Evolutionary conservation across 2,113 vertebrate species (phyloP).

Genomic region (Chionis minor): DNA sequence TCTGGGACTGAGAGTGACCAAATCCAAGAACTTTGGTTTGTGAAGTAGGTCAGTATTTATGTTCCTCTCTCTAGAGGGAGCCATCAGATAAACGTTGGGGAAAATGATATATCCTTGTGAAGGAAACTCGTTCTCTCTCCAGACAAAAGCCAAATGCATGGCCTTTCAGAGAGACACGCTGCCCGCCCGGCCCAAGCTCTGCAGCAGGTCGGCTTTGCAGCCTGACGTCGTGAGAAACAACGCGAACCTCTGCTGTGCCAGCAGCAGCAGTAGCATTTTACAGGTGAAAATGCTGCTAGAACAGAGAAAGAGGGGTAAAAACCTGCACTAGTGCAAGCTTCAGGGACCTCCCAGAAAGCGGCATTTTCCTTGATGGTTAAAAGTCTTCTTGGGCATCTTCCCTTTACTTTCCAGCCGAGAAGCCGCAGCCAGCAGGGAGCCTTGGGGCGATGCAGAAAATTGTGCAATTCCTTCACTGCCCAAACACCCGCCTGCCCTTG

Average conservation of each 20-base stretch:
- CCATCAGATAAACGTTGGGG: background rate
- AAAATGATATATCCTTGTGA: background rate
- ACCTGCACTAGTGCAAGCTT: background rate
- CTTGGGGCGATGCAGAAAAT: background rate
- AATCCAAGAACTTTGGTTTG: background rate
- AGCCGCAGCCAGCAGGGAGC: background rate
- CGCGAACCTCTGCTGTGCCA: background rate
- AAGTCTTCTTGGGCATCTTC: background rate
- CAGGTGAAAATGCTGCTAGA: background rate
- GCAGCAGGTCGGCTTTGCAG: background rate
- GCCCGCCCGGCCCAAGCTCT: background rate
- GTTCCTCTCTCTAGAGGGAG: background rate
- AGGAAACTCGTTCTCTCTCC: background rate
- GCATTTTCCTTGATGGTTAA: background rate
- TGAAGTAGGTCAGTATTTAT: background rate
- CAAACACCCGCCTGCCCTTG: too few species aligned
- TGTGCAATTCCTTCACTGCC: background rate
- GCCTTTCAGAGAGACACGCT: fast-evolving
- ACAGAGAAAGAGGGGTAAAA: background rate
- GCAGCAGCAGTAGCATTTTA: background rate
- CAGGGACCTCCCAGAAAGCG: background rate
- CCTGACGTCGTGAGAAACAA: background rate
- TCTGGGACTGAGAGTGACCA: background rate
- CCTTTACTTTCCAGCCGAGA: background rate
- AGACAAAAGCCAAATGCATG: background rate